phyloP scores from a whole-genome alignment of 2,888 invertebrate species.

The Drosophila multiciliata region DNA sequence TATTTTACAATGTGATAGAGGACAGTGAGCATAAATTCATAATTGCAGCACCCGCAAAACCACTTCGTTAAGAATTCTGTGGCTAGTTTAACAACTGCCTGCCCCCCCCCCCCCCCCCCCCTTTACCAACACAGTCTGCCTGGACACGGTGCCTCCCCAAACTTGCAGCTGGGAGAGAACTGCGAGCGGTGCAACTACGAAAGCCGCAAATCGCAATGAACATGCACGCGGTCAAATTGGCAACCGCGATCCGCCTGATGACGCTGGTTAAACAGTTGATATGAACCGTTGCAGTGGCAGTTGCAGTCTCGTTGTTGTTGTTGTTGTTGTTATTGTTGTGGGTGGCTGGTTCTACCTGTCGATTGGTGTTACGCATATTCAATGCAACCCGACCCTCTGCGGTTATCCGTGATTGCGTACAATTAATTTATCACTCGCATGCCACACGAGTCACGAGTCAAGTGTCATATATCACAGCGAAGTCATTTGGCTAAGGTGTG shows the following conservation, averaged over 20 bases:
- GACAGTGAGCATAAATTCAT: constrained; percentile 68
- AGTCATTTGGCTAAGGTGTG: too few relatives aligned
- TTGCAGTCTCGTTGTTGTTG: too few relatives aligned
- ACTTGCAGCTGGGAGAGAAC: neutral
- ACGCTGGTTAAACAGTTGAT: constrained; percentile 42
- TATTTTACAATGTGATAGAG: constrained; percentile 12
- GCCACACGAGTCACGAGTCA: constrained; percentile 22
- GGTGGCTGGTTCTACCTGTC: constrained; percentile 3
- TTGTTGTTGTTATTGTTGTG: neutral
- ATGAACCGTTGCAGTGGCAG: neutral
- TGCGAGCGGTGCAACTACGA: constrained; percentile 38
- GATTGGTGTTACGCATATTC: constrained; percentile 14
- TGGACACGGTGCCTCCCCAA: neutral
- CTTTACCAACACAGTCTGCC: neutral
- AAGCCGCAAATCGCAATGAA: constrained; percentile 76
- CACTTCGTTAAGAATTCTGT: constrained; percentile 77
- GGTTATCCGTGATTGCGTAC: constrained; percentile 27
- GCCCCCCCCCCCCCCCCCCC: neutral
- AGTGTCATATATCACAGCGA: neutral
- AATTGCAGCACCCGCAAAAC: constrained; percentile 75
- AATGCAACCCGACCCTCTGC: neutral
- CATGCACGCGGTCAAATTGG: constrained; percentile 62
- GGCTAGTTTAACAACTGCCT: constrained; percentile 58
- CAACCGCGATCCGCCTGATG: constrained; percentile 63
- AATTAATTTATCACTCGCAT: constrained; percentile 56